Base-by-base conservation (phyloP, 2,888 invertebrate species). In the Tetragnatha montana region DNA sequence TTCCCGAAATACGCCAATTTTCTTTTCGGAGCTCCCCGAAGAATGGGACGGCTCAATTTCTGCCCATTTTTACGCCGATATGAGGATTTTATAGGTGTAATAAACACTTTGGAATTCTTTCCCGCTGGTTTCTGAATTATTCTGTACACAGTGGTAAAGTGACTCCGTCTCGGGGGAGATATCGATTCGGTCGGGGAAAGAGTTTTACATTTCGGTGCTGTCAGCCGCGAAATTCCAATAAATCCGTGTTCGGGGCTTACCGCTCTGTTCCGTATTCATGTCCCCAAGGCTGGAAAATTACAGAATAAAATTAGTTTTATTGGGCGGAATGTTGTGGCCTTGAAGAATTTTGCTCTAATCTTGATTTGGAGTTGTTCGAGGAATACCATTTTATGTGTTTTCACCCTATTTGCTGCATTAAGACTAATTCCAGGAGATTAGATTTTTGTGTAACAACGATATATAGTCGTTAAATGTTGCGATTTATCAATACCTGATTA, bases 91-190 rank as follows among this genome's bases (percentile, higher is more conserved):
- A 68, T 68, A 68, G 35, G 17, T 17, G 60, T 10, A 80, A 17
- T 80, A 69, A 80, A 19, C 17, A 22, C 68, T 60, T 22, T 6
- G 17, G 22, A 69, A 80, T 80, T 80, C 47, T 14, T 35, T 69
- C n/a, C 68, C 17, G 10, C 22, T n/a, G 19, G 79, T 12, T 19
- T 49, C 81, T 81, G 49, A 81, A 70, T 81, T 8, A 81, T 71
- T 81, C 14, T 21, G 22, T 71, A 70, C 10, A 50, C 8, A n/a
- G 19, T 49, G 35, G 71, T 81, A 49, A 71, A 81, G 12, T 81
- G 35, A 19, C 49, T n/a, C 12, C n/a, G 14, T 19, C 4, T 81
- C 49, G 10, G 10, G 50, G n/a, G 49, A 47, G 19, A 6, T 71
- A 71, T 71, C 21, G 71, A 81, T 81, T 71, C 50, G 49, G 12